Evolutionary conservation across 2,888 invertebrate species (phyloP).

Genomic region (Drosophila suboccidentalis): DNA sequence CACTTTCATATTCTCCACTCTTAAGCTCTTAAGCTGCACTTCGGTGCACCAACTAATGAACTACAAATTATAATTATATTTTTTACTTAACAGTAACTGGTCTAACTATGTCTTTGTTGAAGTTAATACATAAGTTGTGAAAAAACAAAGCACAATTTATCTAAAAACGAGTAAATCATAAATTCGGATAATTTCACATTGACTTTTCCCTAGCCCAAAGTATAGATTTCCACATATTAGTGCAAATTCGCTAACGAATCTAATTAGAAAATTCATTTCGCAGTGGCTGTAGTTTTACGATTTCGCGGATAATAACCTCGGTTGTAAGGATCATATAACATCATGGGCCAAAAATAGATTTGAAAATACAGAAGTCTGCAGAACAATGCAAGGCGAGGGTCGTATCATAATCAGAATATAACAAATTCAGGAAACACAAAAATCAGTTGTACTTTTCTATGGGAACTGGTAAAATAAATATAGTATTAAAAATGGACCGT

Average conservation of each 20-base stretch:
- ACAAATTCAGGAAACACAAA: no score
- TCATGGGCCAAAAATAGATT: constrained; percentile 2
- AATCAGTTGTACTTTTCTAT: no score
- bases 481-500: no score
- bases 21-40: constrained; percentile 18
- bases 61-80: not conserved
- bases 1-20: constrained; percentile 9
- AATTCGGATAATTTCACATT: not conserved
- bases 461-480: no score
- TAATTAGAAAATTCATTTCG: constrained; percentile 27
- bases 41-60: not conserved
- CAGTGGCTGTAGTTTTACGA: constrained; percentile 3
- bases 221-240: not conserved
- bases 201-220: not conserved
- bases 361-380: not conserved
- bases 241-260: constrained; percentile 34
- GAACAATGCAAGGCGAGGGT: not conserved
- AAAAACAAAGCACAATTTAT: no score
- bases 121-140: not conserved
- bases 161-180: no score
- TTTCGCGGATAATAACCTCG: constrained; percentile 22
- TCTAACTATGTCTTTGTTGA: not conserved
- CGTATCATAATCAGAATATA: not conserved
- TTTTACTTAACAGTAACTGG: not conserved
- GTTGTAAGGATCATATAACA: constrained; percentile 10